Evolutionary conservation across 2,113 vertebrate species (phyloP).

Genomic region (Sisor rabdophorus): DNA sequence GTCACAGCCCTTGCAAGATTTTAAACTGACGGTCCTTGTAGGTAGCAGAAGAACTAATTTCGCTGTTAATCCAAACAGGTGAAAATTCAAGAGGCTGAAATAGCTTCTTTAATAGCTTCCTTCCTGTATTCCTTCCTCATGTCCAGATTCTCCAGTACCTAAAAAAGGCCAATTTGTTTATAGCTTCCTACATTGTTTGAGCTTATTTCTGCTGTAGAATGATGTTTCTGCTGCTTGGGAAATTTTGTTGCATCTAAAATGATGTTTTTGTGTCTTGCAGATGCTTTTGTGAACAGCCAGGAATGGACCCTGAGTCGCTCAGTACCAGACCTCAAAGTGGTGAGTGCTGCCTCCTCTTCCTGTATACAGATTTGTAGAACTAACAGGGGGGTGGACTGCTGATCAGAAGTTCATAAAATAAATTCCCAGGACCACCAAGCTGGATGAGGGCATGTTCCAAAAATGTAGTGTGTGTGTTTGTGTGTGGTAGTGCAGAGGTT

Average conservation of each 20-base stretch:
- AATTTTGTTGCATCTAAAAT: slow-evolving; percentile 1
- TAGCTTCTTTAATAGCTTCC: not conserved
- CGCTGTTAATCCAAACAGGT: not conserved
- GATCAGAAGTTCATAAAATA: too few relatives aligned
- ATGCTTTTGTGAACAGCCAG: slow-evolving; percentile 98
- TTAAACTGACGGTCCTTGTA: not conserved
- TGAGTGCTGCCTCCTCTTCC: slow-evolving; percentile 65
- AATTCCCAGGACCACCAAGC: too few relatives aligned
- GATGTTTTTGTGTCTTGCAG: slow-evolving; percentile 69
- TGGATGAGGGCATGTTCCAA: too few relatives aligned
- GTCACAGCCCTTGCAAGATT: not conserved
- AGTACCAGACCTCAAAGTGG: slow-evolving; percentile 98
- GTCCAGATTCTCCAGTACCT: not conserved
- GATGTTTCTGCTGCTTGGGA: too few relatives aligned
- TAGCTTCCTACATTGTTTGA: not conserved
- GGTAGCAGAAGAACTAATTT: not conserved
- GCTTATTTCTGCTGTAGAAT: not conserved
- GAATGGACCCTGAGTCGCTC: slow-evolving; percentile 95
- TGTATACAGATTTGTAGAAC: not conserved
- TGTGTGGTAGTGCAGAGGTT: too few relatives aligned
- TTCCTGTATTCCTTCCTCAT: not conserved
- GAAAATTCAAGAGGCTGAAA: not conserved
- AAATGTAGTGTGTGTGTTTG: too few relatives aligned
- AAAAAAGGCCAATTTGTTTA: too few relatives aligned
- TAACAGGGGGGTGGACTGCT: not conserved